These are phyloP conservation scores for Osmoderma eremita DNA, from an alignment of 2,888 invertebrate genomes.

Conservation along the genomic window DNA sequence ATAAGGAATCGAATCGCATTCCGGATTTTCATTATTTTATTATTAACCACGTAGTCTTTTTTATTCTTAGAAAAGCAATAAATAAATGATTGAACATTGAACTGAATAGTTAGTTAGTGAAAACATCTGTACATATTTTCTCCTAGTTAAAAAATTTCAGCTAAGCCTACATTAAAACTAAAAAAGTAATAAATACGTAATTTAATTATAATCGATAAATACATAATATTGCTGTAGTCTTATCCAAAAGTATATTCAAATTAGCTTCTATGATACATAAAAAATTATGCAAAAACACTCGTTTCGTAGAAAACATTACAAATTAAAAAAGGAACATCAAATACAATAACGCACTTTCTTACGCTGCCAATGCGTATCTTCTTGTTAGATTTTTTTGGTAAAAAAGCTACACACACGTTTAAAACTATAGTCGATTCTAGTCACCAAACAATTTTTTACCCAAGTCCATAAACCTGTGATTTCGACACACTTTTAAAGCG, in stretches of 20 bases:
- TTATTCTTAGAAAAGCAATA: too few species aligned
- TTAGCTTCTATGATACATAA: slow-evolving; percentile 23
- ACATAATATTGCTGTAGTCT: slow-evolving; percentile 17
- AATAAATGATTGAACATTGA: not conserved
- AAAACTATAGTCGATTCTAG: slow-evolving; percentile 62
- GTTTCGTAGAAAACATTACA: slow-evolving; percentile 27
- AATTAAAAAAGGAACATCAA: slow-evolving; percentile 39
- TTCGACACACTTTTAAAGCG: slow-evolving; percentile 84
- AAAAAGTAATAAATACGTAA: slow-evolving; percentile 25
- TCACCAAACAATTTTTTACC: slow-evolving; percentile 89
- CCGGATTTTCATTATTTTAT: too few species aligned
- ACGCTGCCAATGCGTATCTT: not conserved
- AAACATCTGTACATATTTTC: not conserved
- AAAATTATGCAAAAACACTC: slow-evolving; percentile 37
- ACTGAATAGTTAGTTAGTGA: not conserved
- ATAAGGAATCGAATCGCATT: too few species aligned
- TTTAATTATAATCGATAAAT: slow-evolving; percentile 23
- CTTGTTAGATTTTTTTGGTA: slow-evolving; percentile 32
- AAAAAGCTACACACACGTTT: slow-evolving; percentile 36
- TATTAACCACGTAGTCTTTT: too few species aligned
- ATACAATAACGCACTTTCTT: slow-evolving; percentile 25
- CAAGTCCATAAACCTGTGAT: slow-evolving; percentile 88
- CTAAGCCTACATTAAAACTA: slow-evolving; percentile 8
- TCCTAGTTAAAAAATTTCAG: not conserved
- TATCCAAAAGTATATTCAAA: not conserved